Conservation (phyloP, 2,888 invertebrate genomes). For the Bellardia bayeri region DNA sequence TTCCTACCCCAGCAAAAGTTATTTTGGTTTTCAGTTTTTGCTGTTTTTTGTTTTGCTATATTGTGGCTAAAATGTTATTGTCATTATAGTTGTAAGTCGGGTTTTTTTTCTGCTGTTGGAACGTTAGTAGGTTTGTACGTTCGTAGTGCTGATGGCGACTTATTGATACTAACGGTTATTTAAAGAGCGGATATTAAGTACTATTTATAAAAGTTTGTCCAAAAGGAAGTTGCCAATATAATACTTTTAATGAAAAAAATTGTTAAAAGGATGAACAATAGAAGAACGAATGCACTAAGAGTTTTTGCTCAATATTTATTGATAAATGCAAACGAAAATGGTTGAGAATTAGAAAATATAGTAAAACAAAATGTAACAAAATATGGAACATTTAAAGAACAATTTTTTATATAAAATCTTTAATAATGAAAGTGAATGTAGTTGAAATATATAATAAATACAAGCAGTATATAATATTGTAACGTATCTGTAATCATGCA, state of each 20-base stretch:
- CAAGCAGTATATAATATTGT: too few relatives aligned
- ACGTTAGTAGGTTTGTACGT: background rate
- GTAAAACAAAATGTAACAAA: background rate
- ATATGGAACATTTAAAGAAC: background rate
- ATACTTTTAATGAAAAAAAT: slow-evolving; percentile 49
- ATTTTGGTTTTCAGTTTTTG: slow-evolving; percentile 39
- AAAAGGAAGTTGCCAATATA: slow-evolving; percentile 52
- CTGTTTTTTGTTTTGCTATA: background rate
- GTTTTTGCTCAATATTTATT: slow-evolving; percentile 26
- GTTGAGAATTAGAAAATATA: background rate
- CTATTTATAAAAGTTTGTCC: slow-evolving; percentile 57
- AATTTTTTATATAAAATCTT: background rate
- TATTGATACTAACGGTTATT: slow-evolving; percentile 69
- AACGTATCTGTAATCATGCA: too few relatives aligned
- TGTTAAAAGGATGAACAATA: slow-evolving; percentile 15
- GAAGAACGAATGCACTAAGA: background rate
- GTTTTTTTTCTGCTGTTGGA: slow-evolving; percentile 18
- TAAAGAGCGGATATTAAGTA: slow-evolving; percentile 60
- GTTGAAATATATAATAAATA: too few relatives aligned
- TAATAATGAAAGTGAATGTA: background rate
- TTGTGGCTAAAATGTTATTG: slow-evolving; percentile 62
- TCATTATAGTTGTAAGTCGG: slow-evolving; percentile 62
- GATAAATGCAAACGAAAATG: slow-evolving; percentile 39
- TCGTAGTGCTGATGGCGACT: slow-evolving; percentile 52
- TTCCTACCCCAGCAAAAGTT: slow-evolving; percentile 20